Evolutionary conservation across 92 coral and sea anemone species (phyloP), one percentile per base, ranked within the genome.

Genomic region (Zoanthus sansibaricus): DNA sequence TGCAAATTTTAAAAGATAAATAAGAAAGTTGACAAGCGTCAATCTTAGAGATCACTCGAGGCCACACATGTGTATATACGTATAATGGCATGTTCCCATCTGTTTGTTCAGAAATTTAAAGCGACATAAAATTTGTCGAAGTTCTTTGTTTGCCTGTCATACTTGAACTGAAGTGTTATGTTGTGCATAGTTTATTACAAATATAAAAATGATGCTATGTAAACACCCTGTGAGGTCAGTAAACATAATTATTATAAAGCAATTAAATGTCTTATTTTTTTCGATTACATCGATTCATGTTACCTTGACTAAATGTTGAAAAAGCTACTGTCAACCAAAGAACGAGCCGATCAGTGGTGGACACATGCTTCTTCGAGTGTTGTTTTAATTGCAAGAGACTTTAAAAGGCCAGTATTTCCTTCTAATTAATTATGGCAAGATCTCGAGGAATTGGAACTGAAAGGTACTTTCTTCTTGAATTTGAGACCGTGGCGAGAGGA

Each of bases 381-480:
- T 49, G 54, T 49, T 49, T 49, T 49, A 49, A 49, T 49, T 49
- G 55, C 12, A 49, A 49, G 55, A 49, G 55, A 49, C 55, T 49
- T 49, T 49, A 49, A 61, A 15, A 61, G 68, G 68, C 68, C 68
- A 61, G 68, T 61, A 61, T 61, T 61, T 61, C 68, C 68, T 61
- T 61, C 68, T 16, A 61, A 61, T 75, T 75, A 75, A 61, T 75
- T 49, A 75, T 46, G 64, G 58, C 79, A 75, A 75, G 79, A 75
- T 42, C 79, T 45, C 25, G 58, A 6, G 61, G 59, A 75, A 20
- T 75, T 48, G 79, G 25, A 25, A 25, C 25, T 25, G 25, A 25
- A 25, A 25, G 25, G 25, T 25, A 25, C 25, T 25, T 25, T 25
- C 25, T 25, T 25, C 25, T 25, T 25, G 25, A 25, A 25, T 25